Evolutionary conservation across 2,888 invertebrate genomes (phyloP), one percentile per base, ranked within the genome.

Genomic region (Syritta pipiens): DNA sequence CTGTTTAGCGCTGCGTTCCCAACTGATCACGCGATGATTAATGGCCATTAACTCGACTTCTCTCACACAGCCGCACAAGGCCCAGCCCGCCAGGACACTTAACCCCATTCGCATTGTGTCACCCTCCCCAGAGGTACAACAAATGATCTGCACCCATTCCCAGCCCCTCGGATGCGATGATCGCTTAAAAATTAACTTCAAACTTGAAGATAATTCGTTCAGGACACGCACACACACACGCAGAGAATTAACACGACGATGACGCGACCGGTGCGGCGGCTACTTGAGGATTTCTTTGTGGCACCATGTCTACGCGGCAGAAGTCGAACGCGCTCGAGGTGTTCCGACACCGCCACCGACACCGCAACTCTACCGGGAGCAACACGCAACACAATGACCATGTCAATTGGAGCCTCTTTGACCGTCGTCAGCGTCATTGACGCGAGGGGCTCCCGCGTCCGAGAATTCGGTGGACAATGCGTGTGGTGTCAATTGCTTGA

Each of bases 341-440:
- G 71, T 77, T 63, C 76, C 51, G 57, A 77, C 77, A 77, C 37
- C 71, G 53, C 77, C 65, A 77, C 76, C 51, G 57, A 77, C 77
- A 77, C 37, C 71, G 53, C 77, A 72, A 77, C 42, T 77, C 77
- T 65, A 55, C 60, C 72, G 72, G 72, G 65, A 72, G 65, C 77
- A 37, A 77, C 72, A 72, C 77, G 65, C 77, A 37, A 77, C 72
- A 72, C 77, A 72, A 77, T 72, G 77, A 77, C 77, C 77, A 77
- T 77, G 77, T 77, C 77, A 77, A 72, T 60, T 77, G 65, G 60
- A 77, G 65, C 49, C 59, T 77, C 72, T 48, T 44, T 48, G 72
- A 48, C 72, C 77, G 71, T 67, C 72, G 65, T 51, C 55, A 49
- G 26, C 20, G 49, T 37, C 24, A n/a, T n/a, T n/a, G n/a, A n/a